A percentile compares a stretch with the other conserved stretches of the same genome.
phyloP scores from a whole-genome alignment of 92 coral and sea anemone species.

The Pocillopora grandis region DNA sequence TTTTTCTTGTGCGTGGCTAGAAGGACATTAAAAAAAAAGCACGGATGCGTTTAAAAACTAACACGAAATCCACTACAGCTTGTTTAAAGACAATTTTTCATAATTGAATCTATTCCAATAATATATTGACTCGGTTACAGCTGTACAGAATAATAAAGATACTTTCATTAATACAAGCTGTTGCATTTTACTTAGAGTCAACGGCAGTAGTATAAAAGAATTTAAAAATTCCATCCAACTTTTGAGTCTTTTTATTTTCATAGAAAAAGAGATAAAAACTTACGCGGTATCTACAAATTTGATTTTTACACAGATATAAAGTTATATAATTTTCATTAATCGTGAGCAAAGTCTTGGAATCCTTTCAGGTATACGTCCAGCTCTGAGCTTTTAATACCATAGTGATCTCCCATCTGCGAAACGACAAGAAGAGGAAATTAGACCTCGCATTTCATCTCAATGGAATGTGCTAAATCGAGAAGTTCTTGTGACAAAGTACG shows the following conservation, averaged over 20 bases:
- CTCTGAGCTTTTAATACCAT: constrained; percentile 91
- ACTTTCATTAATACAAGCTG: constrained; percentile 46
- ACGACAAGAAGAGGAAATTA: not conserved
- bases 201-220: constrained; percentile 11
- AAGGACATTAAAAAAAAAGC: not conserved
- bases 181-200: constrained; percentile 14
- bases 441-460: not conserved
- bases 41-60: not conserved
- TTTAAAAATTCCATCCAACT: not conserved
- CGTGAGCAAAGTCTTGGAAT: constrained; percentile 58
- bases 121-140: constrained; percentile 43
- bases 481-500: not conserved
- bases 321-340: not conserved
- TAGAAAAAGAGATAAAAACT: not conserved
- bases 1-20: not conserved
- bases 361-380: constrained; percentile 90
- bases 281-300: constrained; percentile 24
- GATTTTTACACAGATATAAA: constrained; percentile 32
- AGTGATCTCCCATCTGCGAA: constrained; percentile 80
- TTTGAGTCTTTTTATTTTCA: not conserved
- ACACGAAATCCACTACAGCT: not conserved
- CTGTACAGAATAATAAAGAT: constrained; percentile 40
- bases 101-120: constrained; percentile 56
- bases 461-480: not conserved
- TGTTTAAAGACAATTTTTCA: constrained; percentile 46